phyloP scores from a whole-genome alignment of 2,113 vertebrate species.

The Brachirus orientalis region DNA sequence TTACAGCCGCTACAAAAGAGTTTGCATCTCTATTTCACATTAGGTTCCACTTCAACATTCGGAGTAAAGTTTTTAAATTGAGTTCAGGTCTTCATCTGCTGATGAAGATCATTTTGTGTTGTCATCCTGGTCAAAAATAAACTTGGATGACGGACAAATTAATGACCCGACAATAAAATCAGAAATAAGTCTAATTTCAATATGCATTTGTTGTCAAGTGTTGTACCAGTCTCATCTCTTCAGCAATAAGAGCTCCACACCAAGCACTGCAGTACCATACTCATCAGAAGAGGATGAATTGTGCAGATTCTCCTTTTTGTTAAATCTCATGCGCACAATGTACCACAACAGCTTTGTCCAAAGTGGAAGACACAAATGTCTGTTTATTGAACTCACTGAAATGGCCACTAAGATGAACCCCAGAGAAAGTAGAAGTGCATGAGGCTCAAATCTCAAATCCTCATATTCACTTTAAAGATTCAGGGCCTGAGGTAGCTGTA shows the following conservation, averaged over 20 bases:
- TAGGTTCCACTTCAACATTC: too few species aligned
- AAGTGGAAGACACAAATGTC: conserved; percentile 24
- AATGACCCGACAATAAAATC: too few species aligned
- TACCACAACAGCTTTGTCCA: conserved; percentile 21
- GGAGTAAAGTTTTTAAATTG: too few species aligned
- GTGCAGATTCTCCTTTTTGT: conserved; percentile 26
- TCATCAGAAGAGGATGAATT: conserved; percentile 49
- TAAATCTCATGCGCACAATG: conserved; percentile 5
- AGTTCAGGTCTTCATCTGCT: too few species aligned
- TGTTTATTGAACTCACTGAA: conserved; percentile 24
- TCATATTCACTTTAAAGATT: conserved; percentile 47
- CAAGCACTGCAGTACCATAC: conserved; percentile 24
- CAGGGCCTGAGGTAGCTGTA: conserved; percentile 29
- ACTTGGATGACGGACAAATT: too few species aligned
- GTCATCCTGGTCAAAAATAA: too few species aligned
- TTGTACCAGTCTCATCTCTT: background rate
- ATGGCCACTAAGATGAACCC: conserved; percentile 22
- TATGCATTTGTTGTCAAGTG: background rate
- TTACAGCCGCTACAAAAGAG: background rate
- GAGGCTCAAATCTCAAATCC: background rate
- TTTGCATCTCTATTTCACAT: background rate
- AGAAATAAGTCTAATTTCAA: too few species aligned
- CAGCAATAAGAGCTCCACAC: conserved; percentile 13
- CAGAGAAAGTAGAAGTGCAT: conserved; percentile 27
- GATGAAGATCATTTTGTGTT: too few species aligned